phyloP scores from a whole-genome alignment of 2,113 vertebrate genomes.

The Poeciliopsis occidentalis region DNA sequence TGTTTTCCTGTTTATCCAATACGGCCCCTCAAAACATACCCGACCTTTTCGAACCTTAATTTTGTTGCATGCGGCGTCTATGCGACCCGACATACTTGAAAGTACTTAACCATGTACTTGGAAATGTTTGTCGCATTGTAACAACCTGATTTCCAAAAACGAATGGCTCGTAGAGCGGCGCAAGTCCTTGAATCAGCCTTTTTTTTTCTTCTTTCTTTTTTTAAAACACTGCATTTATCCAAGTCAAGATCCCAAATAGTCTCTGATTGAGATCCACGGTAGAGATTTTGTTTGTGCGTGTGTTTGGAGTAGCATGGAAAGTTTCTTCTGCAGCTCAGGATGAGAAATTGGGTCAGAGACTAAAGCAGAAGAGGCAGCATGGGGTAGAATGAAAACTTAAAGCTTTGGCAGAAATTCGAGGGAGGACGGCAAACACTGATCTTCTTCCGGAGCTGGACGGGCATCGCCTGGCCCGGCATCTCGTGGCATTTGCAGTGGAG shows the following conservation, averaged over 20 bases:
- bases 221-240: constrained; percentile 17
- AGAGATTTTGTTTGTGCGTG: constrained; percentile 11
- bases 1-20: neutral
- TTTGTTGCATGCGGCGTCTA: constrained; percentile 25
- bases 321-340: constrained; percentile 19
- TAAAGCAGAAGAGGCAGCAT: constrained; percentile 9
- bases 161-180: constrained; percentile 10
- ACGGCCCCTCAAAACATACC: neutral
- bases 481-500: constrained; percentile 20
- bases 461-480: constrained; percentile 29
- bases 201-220: neutral
- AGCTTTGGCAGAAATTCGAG: constrained; percentile 20
- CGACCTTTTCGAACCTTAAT: constrained; percentile 10
- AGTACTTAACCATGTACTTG: constrained; percentile 43
- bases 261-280: constrained; percentile 18
- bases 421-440: constrained; percentile 1
- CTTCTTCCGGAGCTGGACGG: constrained; percentile 19
- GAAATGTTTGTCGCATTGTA: constrained; percentile 6
- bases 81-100: neutral
- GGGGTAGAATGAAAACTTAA: neutral
- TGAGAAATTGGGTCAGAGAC: constrained; percentile 55
- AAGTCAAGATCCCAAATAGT: neutral
- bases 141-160: constrained; percentile 17
- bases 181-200: constrained; percentile 21
- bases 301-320: constrained; percentile 21